Base-by-base conservation (phyloP, 2,888 invertebrate species). In the Pollenia labialis region DNA sequence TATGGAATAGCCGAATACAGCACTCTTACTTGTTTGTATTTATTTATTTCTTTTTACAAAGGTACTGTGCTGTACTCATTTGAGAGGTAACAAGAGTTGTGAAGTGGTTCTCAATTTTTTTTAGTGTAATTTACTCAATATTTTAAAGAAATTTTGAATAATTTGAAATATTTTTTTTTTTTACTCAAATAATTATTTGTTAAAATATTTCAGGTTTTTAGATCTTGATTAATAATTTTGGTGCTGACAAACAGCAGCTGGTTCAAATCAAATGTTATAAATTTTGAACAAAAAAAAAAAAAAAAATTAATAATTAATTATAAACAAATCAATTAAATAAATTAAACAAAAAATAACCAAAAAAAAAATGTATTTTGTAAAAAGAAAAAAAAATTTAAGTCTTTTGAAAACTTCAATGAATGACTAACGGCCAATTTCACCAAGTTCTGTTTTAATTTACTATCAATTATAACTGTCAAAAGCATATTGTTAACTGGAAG, bases 221-320 rank as follows among this genome's bases (percentile, higher is more conserved):
- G 4, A 81, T 64, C 7, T 60, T 58, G 68, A 74, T 72, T 75
- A 75, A 60, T 76, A 54, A 76, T 40, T 54, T 64, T 50, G 58
- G 18, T 48, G 54, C 52, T 75, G 75, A 81, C 68, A 69, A 42
- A 64, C 80, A 80, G 75, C 80, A 85, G 85, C 75, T 85, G 85
- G 69, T 44, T 32, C 71, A 71, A 75, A 85, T 81, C 75, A 80
- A 69, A 60, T 52, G 44, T 46, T 42, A 8, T 14, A 46, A 42
- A 42, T 46, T 11, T 23, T 2, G 23, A 16, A 44, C 32, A 58
- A 18, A 69, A 69, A 69, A n/a, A 16, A 44, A 40, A 58, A 18
- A 69, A 69, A 69, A n/a, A 42, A 54, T 6, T 32, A 12, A 44
- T 52, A 71, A 79, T 60, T 23, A 71, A 80, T 71, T 69, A 71